Conservation (phyloP, 1,140 invertebrate genomes). For the Neodiprion pinetum region DNA sequence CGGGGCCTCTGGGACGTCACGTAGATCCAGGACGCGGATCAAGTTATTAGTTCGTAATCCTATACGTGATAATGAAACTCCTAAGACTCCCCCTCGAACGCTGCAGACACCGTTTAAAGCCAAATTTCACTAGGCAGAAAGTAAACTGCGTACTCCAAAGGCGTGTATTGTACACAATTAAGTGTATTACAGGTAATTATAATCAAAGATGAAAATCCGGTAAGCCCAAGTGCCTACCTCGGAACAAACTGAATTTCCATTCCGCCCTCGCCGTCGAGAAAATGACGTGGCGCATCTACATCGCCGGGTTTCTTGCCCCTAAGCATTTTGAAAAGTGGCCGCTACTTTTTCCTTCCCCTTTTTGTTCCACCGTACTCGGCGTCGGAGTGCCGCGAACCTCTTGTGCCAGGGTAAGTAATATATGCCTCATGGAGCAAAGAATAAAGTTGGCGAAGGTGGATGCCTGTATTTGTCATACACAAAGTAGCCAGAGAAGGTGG, state of each 20-base stretch:
- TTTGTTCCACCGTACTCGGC: not conserved
- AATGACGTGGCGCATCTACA: not conserved
- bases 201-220: not conserved
- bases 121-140: not conserved
- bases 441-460: not conserved
- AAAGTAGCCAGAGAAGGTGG: not conserved
- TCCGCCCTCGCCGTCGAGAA: not conserved
- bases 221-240: not conserved
- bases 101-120: not conserved
- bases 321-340: not conserved
- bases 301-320: not conserved
- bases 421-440: not conserved
- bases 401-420: not conserved
- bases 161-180: not conserved
- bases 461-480: not conserved
- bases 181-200: not conserved
- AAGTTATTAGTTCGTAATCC: not conserved
- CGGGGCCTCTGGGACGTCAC: slow-evolving; percentile 6
- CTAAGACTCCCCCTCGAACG: not conserved
- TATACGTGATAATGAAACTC: slow-evolving; percentile 5
- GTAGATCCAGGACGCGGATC: slow-evolving; percentile 6
- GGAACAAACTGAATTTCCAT: not conserved
- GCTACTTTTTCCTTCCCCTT: not conserved
- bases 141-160: not conserved
- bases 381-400: not conserved